Evolutionary conservation across 2,888 invertebrate species (phyloP).

Genomic region (Tigriopus californicus): DNA sequence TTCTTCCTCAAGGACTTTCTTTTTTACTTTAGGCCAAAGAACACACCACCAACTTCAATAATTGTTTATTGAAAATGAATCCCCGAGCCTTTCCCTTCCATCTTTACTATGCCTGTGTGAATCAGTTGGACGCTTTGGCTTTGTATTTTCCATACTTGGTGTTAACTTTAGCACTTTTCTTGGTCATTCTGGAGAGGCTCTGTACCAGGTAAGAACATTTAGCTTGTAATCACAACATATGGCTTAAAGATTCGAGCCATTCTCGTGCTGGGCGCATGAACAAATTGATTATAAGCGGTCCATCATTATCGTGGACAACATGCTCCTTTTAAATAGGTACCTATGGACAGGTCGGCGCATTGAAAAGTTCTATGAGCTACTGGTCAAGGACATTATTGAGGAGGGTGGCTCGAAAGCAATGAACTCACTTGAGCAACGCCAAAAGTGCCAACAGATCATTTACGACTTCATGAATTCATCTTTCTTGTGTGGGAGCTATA

Average conservation of each 20-base stretch:
- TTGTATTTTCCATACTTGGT: slow-evolving; percentile 1
- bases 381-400: background rate
- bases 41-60: background rate
- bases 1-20: too few relatives aligned
- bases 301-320: too few relatives aligned
- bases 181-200: background rate
- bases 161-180: background rate
- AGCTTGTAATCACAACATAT: too few relatives aligned
- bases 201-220: background rate
- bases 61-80: background rate
- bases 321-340: background rate
- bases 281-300: too few relatives aligned
- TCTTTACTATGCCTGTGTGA: background rate
- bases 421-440: background rate
- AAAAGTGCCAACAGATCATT: background rate
- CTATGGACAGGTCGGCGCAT: background rate
- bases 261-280: too few relatives aligned
- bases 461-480: background rate
- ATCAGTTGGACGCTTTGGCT: background rate
- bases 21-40: too few relatives aligned
- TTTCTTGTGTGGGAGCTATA: background rate
- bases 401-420: background rate
- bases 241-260: too few relatives aligned
- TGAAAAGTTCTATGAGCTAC: background rate
- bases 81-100: background rate